phyloP scores from a whole-genome alignment of 2,888 invertebrate genomes.

The Apomyelois bistriatella region DNA sequence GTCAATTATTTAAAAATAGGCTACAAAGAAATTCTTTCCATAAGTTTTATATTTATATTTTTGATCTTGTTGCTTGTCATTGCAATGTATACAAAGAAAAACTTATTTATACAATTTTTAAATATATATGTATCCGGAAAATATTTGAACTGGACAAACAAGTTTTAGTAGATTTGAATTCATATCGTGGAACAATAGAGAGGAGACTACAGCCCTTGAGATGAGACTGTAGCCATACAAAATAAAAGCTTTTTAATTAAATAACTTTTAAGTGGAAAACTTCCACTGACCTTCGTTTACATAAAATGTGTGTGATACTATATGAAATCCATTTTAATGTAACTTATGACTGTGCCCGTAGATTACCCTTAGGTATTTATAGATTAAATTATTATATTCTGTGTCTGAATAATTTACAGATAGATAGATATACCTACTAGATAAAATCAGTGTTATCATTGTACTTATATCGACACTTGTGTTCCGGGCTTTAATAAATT shows the following conservation, averaged over 20 bases:
- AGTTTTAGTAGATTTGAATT: slow-evolving; percentile 22
- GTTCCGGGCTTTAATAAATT: slow-evolving; percentile 75
- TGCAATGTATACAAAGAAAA: slow-evolving; percentile 17
- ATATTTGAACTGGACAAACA: slow-evolving; percentile 13
- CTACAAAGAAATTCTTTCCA: slow-evolving; percentile 40
- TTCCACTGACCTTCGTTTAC: background rate
- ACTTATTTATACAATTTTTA: slow-evolving; percentile 15
- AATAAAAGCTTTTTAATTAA: slow-evolving; percentile 12
- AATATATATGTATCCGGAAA: slow-evolving; percentile 11
- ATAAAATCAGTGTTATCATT: slow-evolving; percentile 11
- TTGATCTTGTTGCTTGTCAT: slow-evolving; percentile 36
- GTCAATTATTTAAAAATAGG: slow-evolving; percentile 66
- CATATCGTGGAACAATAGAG: slow-evolving; percentile 12
- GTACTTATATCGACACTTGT: slow-evolving; percentile 55
- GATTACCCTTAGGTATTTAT: background rate
- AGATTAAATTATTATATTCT: slow-evolving; percentile 17
- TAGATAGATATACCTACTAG: slow-evolving; percentile 6
- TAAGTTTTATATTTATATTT: slow-evolving; percentile 47
- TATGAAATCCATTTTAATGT: slow-evolving; percentile 12
- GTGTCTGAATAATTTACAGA: slow-evolving; percentile 30
- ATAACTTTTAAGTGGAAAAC: slow-evolving; percentile 9
- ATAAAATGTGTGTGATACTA: slow-evolving; percentile 14
- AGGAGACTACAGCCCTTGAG: slow-evolving; percentile 5
- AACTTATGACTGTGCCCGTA: slow-evolving; percentile 2
- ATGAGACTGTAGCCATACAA: background rate